These are phyloP conservation scores for Agonum fuliginosum DNA, from an alignment of 2,888 invertebrate species.

Conservation along the genomic window DNA sequence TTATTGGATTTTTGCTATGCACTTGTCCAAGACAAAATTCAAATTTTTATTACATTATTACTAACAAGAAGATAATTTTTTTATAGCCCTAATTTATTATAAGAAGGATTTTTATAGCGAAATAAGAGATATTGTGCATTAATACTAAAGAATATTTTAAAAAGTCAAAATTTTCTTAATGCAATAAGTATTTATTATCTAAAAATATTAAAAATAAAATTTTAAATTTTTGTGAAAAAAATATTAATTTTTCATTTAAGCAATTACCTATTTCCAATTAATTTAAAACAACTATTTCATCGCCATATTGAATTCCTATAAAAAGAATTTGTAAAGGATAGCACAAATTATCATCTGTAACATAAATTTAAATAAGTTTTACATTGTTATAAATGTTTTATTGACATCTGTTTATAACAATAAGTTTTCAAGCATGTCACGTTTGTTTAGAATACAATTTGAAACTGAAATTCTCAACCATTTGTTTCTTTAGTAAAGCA, in stretches of 20 bases:
- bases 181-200: neutral
- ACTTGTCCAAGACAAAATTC: constrained; percentile 12
- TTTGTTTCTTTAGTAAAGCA: neutral
- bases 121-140: neutral
- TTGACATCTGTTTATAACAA: constrained; percentile 57
- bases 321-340: constrained; percentile 15
- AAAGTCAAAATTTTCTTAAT: neutral
- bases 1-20: constrained; percentile 1
- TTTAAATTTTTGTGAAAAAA: neutral
- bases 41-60: constrained; percentile 29
- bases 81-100: neutral
- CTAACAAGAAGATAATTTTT: neutral
- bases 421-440: constrained; percentile 48
- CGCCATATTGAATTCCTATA: constrained; percentile 53
- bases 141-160: neutral
- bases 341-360: neutral
- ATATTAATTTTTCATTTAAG: neutral
- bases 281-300: constrained; percentile 46
- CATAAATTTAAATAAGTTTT: neutral
- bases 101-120: neutral
- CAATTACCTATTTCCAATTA: neutral
- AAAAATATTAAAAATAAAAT: constrained; percentile 11
- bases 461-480: constrained; percentile 5
- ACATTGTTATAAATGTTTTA: constrained; percentile 31
- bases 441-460: constrained; percentile 27